These are phyloP conservation scores for Mythimna ferrago DNA, from an alignment of 2,888 invertebrate species.

Conservation along the genomic window DNA sequence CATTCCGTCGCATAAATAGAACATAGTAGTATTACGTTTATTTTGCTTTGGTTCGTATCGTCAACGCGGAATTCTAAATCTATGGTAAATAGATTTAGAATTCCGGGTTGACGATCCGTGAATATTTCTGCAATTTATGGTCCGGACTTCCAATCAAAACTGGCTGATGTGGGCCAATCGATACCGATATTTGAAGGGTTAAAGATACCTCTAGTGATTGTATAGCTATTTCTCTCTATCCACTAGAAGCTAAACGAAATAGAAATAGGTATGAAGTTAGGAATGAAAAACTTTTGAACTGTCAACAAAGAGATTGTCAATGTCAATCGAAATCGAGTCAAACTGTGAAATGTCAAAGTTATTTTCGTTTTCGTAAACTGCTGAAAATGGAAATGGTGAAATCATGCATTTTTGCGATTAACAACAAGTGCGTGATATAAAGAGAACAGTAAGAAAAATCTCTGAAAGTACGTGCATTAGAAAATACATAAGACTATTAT, in stretches of 20 bases:
- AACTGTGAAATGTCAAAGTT: not conserved
- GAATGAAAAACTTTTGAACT: not conserved
- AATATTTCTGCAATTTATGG: not conserved
- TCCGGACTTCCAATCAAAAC: not conserved
- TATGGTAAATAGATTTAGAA: too few relatives aligned
- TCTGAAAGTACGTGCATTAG: not conserved
- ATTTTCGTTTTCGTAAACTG: constrained; percentile 8
- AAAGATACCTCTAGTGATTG: not conserved
- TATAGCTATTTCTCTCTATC: constrained; percentile 9
- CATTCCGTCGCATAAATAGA: not conserved
- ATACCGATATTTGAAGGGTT: not conserved
- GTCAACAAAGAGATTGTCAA: too few relatives aligned
- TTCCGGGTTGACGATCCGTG: not conserved
- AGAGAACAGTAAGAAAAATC: not conserved
- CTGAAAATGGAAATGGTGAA: not conserved
- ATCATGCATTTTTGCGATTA: not conserved
- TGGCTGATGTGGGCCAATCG: not conserved
- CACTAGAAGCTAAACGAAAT: not conserved
- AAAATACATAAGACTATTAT: not conserved
- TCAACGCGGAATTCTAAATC: too few relatives aligned
- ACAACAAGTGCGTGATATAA: not conserved
- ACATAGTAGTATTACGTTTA: not conserved
- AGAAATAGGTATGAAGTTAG: not conserved
- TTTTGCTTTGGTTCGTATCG: not conserved
- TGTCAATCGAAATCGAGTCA: not conserved